Conservation (phyloP, 2,797 vertebrate genomes). For the Hyperoplus lanceolatus region DNA sequence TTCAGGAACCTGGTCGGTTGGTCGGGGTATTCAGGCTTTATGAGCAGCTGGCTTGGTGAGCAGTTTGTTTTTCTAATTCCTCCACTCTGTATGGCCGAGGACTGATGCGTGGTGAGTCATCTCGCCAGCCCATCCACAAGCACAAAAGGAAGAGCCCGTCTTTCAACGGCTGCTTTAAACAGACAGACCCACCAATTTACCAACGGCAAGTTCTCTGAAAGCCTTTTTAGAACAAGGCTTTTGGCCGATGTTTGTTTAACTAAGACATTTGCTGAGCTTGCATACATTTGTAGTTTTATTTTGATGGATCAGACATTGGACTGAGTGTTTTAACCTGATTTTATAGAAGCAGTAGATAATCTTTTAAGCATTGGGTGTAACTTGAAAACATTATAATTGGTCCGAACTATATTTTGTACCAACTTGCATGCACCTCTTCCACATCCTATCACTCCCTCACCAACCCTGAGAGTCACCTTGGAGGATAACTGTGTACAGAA, state of each 20-base stretch:
- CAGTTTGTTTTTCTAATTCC: constrained; percentile 70
- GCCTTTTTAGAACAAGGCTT: constrained; percentile 50
- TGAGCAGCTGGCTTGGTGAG: constrained; percentile 65
- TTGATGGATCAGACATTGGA: constrained; percentile 40
- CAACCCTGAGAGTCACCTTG: constrained; percentile 66
- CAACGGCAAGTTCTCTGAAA: constrained; percentile 64
- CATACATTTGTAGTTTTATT: constrained; percentile 56
- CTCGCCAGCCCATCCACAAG: constrained; percentile 52
- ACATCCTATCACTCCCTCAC: constrained; percentile 20
- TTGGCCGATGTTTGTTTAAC: constrained; percentile 64
- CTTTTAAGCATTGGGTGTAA: constrained; percentile 29
- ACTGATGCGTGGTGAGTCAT: constrained; percentile 79
- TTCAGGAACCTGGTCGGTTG: constrained; percentile 36
- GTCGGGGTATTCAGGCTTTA: constrained; percentile 48
- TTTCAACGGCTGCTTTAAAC: constrained; percentile 74
- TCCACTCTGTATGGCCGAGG: constrained; percentile 53
- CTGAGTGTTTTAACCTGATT: constrained; percentile 23
- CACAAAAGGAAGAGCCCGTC: constrained; percentile 76
- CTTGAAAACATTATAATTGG: constrained; percentile 17
- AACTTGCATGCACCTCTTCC: not conserved
- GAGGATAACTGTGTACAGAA: constrained; percentile 42
- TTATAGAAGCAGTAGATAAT: constrained; percentile 15
- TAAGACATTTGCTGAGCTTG: constrained; percentile 57
- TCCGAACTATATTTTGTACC: constrained; percentile 14
- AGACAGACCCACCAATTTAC: constrained; percentile 62